Base-by-base conservation (phyloP, 1,140 invertebrate species). In the Pseudobourletiella spinata region DNA sequence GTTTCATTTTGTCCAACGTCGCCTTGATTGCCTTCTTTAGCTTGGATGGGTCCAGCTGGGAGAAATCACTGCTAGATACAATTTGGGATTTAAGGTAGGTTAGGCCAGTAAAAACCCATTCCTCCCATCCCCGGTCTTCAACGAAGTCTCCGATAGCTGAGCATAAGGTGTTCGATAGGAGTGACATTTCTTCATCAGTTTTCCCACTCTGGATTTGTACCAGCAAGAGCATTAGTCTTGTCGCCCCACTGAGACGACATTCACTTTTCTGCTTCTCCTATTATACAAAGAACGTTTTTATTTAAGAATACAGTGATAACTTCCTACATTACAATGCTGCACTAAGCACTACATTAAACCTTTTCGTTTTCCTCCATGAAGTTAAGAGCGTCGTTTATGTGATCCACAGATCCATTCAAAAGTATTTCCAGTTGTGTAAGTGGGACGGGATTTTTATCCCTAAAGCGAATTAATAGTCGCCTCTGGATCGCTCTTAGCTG, bases 401-500 rank as follows among this genome's bases (percentile, higher is more conserved):
- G 81, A 66, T 78, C 74, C 70, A 85, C 82, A 11, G 86, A 87
- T 50, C 86, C 84, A 61, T 84, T 81, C 60, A 91, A 76, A 24
- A 91, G 73, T 18, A 82, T 83, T 72, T 88, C 84, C 22, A 89
- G 73, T 67, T 84, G 82, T 29, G 82, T 82, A 54, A 89, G 77
- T 28, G 86, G 81, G 2, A 81, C 79, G 1, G 87, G 86, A 42
- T 85, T 87, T 72, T 86, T 83, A 58, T 88, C 85, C 65, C 86
- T 84, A 71, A 86, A 86, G 73, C 87, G 84, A 0, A 83, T 80
- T 42, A 91, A 74, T 1, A 90, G 73, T 55, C 84, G 74, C 70
- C 85, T 83, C 73, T 91, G 85, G 11, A 89, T 80, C 29, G 84
- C 75, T 11, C 85, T 79, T 72, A 85, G 87, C 71, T 89, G 87